These are phyloP conservation scores for Arge pagana DNA, from an alignment of 2,888 invertebrate genomes.

Conservation along the genomic window DNA sequence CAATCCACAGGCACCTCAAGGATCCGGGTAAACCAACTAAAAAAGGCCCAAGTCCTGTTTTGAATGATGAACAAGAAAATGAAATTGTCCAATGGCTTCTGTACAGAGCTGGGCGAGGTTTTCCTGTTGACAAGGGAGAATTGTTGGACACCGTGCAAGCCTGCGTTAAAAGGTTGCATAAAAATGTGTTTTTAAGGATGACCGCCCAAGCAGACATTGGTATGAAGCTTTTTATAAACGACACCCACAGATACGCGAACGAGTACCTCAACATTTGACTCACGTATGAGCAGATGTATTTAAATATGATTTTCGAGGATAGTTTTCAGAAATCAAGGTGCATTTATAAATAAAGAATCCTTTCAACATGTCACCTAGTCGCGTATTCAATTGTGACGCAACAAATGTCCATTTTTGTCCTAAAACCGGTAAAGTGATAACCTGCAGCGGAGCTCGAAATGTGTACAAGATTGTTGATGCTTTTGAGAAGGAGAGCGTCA, in stretches of 20 bases:
- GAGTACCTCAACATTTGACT: constrained; percentile 32
- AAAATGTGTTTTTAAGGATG: constrained; percentile 16
- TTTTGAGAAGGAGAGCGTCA: constrained; percentile 38
- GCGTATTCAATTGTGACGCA: constrained; percentile 42
- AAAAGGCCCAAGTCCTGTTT: background rate
- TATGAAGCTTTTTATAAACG: constrained; percentile 25
- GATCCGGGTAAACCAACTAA: no score
- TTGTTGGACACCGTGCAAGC: constrained; percentile 11
- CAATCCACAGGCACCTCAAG: no score
- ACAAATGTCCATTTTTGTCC: constrained; percentile 41
- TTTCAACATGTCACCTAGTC: constrained; percentile 30
- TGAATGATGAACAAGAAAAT: constrained; percentile 5
- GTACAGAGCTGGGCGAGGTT: background rate
- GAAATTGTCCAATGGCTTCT: constrained; percentile 9
- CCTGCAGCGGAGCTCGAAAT: constrained; percentile 35
- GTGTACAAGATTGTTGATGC: constrained; percentile 36
- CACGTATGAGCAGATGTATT: constrained; percentile 32
- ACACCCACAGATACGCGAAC: constrained; percentile 28
- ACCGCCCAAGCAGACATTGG: constrained; percentile 27
- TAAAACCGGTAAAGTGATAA: constrained; percentile 34
- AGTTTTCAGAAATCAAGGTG: constrained; percentile 32
- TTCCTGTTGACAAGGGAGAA: constrained; percentile 12
- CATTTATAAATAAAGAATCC: constrained; percentile 30
- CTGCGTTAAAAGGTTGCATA: background rate
- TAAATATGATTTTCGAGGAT: constrained; percentile 29